Evolutionary conservation across 2,888 invertebrate genomes (phyloP).

Genomic region (Drosophila gaucha): DNA sequence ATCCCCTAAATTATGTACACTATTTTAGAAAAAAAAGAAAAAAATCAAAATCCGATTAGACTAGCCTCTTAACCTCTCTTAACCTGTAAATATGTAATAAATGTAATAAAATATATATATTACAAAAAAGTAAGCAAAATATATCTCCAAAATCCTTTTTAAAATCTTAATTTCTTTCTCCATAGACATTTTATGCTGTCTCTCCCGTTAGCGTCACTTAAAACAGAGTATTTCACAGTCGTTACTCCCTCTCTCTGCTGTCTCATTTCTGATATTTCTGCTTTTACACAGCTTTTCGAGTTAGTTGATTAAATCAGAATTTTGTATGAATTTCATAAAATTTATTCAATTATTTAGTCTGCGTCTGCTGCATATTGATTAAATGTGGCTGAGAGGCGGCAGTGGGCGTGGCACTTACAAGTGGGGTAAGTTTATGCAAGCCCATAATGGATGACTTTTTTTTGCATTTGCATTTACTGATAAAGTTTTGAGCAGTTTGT

Average conservation of each 20-base stretch:
- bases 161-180: no score
- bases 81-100: no score
- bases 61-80: no score
- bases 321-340: not conserved
- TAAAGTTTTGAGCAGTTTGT: conserved; percentile 11
- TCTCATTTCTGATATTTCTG: not conserved
- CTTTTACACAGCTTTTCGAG: not conserved
- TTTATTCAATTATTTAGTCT: not conserved
- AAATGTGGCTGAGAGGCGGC: conserved; percentile 1
- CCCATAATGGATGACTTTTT: conserved; percentile 14
- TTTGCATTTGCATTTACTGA: conserved; percentile 11
- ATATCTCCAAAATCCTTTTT: no score
- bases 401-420: not conserved
- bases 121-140: no score
- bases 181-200: no score
- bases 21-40: no score
- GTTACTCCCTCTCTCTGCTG: not conserved
- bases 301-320: conserved; percentile 9
- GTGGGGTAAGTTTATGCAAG: conserved; percentile 16
- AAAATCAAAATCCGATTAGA: no score
- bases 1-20: no score
- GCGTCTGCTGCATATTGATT: conserved; percentile 11
- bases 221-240: not conserved
- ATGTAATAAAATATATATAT: no score
- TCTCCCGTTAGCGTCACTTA: no score